Percentiles rank a stretch among this genome's conserved stretches.
Evolutionary conservation across 2,888 invertebrate genomes (phyloP).

Genomic region (Archips crataeganus): DNA sequence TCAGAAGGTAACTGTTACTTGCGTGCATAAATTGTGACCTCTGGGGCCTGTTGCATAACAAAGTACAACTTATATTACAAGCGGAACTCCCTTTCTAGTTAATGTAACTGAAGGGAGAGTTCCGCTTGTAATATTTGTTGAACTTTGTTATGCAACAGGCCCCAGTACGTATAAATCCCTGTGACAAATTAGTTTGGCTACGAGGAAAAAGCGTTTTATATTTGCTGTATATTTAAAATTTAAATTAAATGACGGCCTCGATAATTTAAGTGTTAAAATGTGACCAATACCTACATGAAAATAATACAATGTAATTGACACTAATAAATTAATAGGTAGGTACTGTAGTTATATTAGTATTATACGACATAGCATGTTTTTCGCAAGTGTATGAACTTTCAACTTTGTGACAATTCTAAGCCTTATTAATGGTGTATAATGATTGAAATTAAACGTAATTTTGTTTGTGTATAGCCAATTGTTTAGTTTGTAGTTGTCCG

Average conservation of each 20-base stretch:
- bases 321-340: neutral
- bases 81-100: too few species aligned
- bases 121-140: too few species aligned
- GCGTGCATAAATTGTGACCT: too few species aligned
- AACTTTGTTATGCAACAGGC: neutral
- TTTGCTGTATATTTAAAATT: neutral
- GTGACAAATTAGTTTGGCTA: neutral
- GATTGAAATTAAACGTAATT: neutral
- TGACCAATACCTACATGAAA: neutral
- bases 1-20: too few species aligned
- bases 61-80: too few species aligned
- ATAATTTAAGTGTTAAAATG: neutral
- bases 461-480: neutral
- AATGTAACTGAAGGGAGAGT: too few species aligned
- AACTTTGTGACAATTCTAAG: neutral
- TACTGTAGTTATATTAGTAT: neutral
- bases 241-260: neutral
- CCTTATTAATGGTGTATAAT: neutral
- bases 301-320: slow-evolving; percentile 7
- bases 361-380: neutral
- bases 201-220: neutral
- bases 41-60: too few species aligned
- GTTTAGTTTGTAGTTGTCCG: neutral
- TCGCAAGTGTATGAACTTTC: neutral
- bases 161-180: neutral